phyloP scores from a whole-genome alignment of 1,140 invertebrate species.

The Calliopsis andreniformis region DNA sequence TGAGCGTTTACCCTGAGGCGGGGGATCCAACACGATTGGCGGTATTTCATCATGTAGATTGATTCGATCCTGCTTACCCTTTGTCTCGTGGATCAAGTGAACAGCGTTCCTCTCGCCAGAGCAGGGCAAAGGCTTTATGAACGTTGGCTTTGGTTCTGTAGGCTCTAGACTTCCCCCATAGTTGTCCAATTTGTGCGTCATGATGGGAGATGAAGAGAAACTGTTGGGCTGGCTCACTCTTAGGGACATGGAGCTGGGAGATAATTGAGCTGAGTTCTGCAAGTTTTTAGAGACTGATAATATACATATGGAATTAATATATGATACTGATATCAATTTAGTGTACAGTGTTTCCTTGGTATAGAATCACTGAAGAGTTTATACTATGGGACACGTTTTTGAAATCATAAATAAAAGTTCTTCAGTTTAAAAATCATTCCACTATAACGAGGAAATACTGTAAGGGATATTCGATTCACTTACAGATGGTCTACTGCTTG shows the following conservation, averaged over 20 bases:
- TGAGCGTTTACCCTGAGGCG: constrained; percentile 67
- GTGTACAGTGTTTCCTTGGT: no score
- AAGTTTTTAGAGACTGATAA: constrained; percentile 37
- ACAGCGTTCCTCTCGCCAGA: constrained; percentile 41
- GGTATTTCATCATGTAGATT: constrained; percentile 67
- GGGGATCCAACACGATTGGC: constrained; percentile 76
- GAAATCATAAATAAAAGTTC: no score
- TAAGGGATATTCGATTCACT: constrained; percentile 43
- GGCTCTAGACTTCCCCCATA: constrained; percentile 47
- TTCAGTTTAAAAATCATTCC: no score
- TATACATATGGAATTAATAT: background rate
- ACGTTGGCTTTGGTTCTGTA: constrained; percentile 80
- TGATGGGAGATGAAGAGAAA: constrained; percentile 77
- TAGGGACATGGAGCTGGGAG: constrained; percentile 71
- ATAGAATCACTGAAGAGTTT: no score
- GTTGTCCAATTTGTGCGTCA: constrained; percentile 71
- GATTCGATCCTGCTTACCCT: constrained; percentile 50
- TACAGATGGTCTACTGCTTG: constrained; percentile 69
- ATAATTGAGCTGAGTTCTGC: constrained; percentile 71
- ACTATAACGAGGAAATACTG: no score
- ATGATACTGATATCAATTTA: background rate
- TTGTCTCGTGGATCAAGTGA: constrained; percentile 28
- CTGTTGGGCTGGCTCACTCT: constrained; percentile 77
- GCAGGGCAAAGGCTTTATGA: constrained; percentile 86
- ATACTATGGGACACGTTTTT: no score